These are phyloP conservation scores for Epizoanthus illoricatus DNA, from an alignment of 92 coral and sea anemone genomes.

Conservation along the genomic window DNA sequence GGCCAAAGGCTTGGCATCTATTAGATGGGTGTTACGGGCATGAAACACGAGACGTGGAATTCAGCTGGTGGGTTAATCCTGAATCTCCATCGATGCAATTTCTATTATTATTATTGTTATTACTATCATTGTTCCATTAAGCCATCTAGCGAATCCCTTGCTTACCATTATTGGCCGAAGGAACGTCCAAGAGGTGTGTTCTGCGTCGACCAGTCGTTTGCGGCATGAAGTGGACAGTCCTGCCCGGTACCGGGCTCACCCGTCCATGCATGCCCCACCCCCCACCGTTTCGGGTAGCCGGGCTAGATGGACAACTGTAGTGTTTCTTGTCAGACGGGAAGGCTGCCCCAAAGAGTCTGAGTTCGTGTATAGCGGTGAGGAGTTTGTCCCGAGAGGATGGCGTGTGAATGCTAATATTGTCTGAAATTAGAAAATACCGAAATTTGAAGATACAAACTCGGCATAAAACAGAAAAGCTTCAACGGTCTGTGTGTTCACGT, in stretches of 20 bases:
- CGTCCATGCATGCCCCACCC: conserved; percentile 31
- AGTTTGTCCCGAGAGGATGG: conserved; percentile 33
- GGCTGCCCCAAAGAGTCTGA: conserved; percentile 22
- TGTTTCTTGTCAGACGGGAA: conserved; percentile 13
- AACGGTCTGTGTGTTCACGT: not conserved
- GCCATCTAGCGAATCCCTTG: not conserved
- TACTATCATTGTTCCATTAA: not conserved
- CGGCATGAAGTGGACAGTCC: not conserved
- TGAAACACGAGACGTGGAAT: too few species aligned
- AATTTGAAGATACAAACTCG: not conserved
- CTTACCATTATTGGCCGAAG: conserved; percentile 15
- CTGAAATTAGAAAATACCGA: not conserved
- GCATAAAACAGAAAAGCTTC: not conserved
- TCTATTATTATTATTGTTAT: too few species aligned
- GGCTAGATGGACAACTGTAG: not conserved
- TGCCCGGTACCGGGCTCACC: conserved; percentile 11
- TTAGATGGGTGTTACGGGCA: too few species aligned
- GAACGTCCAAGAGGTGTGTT: not conserved
- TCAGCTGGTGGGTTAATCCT: too few species aligned
- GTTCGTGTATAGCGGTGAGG: conserved; percentile 24
- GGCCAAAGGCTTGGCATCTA: too few species aligned
- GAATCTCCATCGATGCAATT: too few species aligned
- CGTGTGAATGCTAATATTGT: conserved; percentile 13
- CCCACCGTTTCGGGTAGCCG: not conserved
- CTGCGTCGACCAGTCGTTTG: not conserved